Base-by-base conservation (phyloP, 2,888 invertebrate species). In the Diploptera punctata region DNA sequence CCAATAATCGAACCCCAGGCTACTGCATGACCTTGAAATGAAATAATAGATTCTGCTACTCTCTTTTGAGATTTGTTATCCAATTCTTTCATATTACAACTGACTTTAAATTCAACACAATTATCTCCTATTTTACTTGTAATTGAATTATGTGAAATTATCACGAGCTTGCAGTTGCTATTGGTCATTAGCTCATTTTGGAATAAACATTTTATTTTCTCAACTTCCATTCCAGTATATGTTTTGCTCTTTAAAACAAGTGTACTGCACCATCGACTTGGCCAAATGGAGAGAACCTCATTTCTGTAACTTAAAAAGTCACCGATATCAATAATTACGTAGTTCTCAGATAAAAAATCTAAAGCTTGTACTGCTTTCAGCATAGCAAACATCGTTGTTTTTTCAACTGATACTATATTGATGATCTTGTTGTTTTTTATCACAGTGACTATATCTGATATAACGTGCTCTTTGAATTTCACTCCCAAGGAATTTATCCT, bases 361-460 rank as follows among this genome's bases (percentile, higher is more conserved):
- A 65, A 24, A 3, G 38, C 65, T 21, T 65, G 65, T 13, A 24
- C 33, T 4, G 43, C 65, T 21, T 65, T 65, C 10, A 65, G 24
- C 10, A 21, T 24, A 4, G 38, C 43, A 24, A 43, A 16, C 44
- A 38, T 33, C 3, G 65, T 65, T 21, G 65, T 38, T 19, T 18
- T 19, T 7, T 43, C 43, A 10, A 24, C 21, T 4, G 65, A 24
- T 24, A 65, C 33, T 4, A 65, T 21, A 21, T 65, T 65, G 3
- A 65, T 24, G 19, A 65, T 43, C 24, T 43, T 65, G 19, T n/a
- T 65, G 21, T 65, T 19, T 10, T 16, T 31, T 65, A 65, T 65
- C 18, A 7, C 43, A 7, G 43, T 9, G 7, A 38, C 13, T 38
- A 38, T 9, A 9, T 38, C 38, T 38, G 5, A 9, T 5, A 38